Conservation (phyloP, 2,113 vertebrate species). For the Neodontobutis hainanensis region DNA sequence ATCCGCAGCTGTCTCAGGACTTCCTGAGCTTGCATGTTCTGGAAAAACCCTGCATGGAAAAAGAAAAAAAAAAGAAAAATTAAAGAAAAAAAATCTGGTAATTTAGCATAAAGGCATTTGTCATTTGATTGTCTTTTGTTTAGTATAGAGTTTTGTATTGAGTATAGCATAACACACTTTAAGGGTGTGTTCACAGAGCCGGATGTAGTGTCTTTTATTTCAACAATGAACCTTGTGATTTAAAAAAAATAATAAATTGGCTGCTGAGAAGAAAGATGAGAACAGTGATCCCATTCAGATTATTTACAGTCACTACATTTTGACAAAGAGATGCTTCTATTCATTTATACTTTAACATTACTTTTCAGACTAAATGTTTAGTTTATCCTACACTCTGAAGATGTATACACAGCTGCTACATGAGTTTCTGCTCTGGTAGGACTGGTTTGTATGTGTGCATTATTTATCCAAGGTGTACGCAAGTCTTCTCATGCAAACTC, state of each 20-base stretch:
- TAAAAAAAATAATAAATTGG: neutral
- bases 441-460: neutral
- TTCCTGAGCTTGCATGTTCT: slow-evolving; percentile 90
- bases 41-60: slow-evolving; percentile 38
- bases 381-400: too few species aligned
- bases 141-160: too few species aligned
- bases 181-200: neutral
- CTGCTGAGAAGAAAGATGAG: neutral
- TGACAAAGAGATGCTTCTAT: too few species aligned
- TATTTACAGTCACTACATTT: neutral
- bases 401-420: neutral
- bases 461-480: slow-evolving; percentile 3
- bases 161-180: too few species aligned
- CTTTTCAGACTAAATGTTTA: too few species aligned
- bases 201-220: neutral
- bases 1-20: slow-evolving; percentile 89
- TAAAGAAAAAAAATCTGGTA: neutral
- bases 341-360: too few species aligned
- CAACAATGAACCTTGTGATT: slow-evolving; percentile 22
- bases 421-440: neutral
- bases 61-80: neutral
- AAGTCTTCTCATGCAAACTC: neutral
- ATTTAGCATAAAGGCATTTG: neutral
- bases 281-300: slow-evolving; percentile 19
- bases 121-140: too few species aligned